Conservation (phyloP, 2,113 vertebrate genomes). For the Python bivittatus region DNA sequence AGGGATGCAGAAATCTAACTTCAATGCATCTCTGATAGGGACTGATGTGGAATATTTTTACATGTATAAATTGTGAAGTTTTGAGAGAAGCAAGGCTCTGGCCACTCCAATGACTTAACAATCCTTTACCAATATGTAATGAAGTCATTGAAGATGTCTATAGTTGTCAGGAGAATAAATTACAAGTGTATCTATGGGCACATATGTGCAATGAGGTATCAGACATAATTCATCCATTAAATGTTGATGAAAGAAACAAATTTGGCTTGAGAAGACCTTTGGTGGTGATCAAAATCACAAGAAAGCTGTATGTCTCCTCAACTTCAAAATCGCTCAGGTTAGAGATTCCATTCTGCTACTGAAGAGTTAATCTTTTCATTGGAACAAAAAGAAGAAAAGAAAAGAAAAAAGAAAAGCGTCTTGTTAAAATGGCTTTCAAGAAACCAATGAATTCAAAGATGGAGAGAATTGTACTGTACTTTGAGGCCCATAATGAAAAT, state of each 20-base stretch:
- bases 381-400: neutral
- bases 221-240: neutral
- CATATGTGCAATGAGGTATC: neutral
- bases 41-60: neutral
- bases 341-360: neutral
- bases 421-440: neutral
- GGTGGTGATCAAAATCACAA: neutral
- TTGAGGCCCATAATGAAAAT: neutral
- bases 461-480: neutral
- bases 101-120: neutral
- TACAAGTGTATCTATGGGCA: neutral
- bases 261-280: neutral
- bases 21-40: neutral
- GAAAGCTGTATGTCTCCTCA: neutral
- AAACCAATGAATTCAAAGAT: neutral
- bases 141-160: neutral
- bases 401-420: neutral
- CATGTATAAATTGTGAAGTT: neutral
- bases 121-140: neutral
- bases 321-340: neutral
- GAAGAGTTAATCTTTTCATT: neutral
- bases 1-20: neutral
- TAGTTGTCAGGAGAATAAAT: neutral
- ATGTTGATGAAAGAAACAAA: neutral
- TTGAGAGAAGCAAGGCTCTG: neutral